Conservation (phyloP, 2,113 vertebrate genomes). For the Circaetus cinerascens region DNA sequence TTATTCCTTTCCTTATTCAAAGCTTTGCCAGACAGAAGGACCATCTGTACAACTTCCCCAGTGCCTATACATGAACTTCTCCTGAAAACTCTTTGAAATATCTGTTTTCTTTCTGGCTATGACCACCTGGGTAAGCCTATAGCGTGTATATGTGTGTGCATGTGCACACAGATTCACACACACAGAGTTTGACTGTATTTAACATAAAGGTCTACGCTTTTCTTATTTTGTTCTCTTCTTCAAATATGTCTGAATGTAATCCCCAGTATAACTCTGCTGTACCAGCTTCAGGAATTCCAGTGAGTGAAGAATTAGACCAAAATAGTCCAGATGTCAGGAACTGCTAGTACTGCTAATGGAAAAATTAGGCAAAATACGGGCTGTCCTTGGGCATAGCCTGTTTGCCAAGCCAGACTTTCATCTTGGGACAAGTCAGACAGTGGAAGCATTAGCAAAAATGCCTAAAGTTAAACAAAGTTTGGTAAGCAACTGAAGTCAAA, state of each 20-base stretch:
- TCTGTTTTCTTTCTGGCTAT: background rate
- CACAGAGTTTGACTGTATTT: background rate
- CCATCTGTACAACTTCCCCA: background rate
- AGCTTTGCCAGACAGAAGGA: background rate
- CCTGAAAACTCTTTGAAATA: background rate
- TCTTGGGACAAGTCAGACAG: background rate
- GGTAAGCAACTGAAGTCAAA: background rate
- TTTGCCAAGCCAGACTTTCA: background rate
- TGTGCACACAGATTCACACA: background rate
- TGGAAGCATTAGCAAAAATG: background rate
- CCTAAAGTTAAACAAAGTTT: background rate
- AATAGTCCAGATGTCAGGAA: background rate
- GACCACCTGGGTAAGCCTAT: background rate
- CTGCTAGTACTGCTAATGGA: background rate
- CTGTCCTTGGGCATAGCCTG: background rate
- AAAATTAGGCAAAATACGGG: background rate
- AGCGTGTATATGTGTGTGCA: background rate
- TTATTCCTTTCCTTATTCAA: background rate
- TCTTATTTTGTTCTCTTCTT: background rate
- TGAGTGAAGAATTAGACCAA: background rate
- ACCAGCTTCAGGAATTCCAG: background rate
- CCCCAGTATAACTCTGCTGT: background rate
- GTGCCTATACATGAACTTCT: background rate
- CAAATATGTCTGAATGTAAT: background rate
- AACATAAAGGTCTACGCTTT: background rate